Evolutionary conservation across 2,797 vertebrate genomes (phyloP).

Genomic region (Gallinago solitaria): DNA sequence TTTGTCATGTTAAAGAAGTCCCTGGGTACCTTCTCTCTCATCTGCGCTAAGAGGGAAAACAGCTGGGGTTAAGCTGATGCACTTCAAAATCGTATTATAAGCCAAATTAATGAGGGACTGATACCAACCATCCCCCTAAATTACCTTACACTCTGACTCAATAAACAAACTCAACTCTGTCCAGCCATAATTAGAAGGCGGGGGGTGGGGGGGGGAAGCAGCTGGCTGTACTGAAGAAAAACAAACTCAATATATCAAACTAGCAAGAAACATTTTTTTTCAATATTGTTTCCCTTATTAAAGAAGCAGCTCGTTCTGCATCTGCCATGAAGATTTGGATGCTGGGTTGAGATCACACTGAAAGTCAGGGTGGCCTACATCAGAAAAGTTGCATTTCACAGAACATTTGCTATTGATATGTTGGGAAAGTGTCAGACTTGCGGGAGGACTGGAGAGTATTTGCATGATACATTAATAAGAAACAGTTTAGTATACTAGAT

Average conservation of each 20-base stretch:
- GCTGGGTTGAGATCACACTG: constrained; percentile 54
- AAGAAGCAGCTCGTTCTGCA: constrained; percentile 1
- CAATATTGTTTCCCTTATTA: constrained; percentile 9
- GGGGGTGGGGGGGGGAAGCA: background rate
- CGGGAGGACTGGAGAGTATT: constrained; percentile 66
- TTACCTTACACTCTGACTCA: background rate
- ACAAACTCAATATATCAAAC: background rate
- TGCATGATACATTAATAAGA: constrained; percentile 86
- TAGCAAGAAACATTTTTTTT: background rate
- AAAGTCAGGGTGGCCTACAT: constrained; percentile 78
- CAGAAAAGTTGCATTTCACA: constrained; percentile 65
- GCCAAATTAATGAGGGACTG: background rate
- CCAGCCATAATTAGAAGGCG: background rate
- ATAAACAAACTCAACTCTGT: background rate
- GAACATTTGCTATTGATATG: constrained; percentile 82
- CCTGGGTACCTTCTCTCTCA: background rate
- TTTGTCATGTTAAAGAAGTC: background rate
- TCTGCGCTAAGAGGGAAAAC: background rate
- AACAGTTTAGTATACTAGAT: constrained; percentile 80
- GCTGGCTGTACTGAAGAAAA: background rate
- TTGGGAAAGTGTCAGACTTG: constrained; percentile 81
- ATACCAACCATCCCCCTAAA: background rate
- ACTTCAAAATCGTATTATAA: background rate
- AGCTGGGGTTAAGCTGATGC: background rate
- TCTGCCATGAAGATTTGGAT: constrained; percentile 63